Conservation (phyloP, 2,888 invertebrate genomes). For the Notodonta ziczac region DNA sequence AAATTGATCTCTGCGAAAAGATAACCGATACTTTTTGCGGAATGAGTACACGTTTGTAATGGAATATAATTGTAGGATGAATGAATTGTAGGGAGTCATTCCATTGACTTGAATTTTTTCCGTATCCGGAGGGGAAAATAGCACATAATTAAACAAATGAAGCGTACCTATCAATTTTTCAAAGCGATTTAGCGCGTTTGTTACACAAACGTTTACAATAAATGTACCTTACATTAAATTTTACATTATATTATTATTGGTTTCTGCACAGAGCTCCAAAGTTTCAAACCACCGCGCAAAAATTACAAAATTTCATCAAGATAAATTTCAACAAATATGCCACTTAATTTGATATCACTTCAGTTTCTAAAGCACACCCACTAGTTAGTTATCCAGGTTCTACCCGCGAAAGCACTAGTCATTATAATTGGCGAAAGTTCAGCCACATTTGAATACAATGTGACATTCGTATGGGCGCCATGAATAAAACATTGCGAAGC, state of each 20-base stretch:
- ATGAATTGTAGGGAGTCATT: no score
- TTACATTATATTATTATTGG: background rate
- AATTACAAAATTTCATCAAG: background rate
- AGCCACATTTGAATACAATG: conserved; percentile 80
- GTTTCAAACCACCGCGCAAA: background rate
- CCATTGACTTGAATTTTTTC: no score
- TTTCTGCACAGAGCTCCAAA: background rate
- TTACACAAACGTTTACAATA: no score
- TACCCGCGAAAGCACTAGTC: conserved; percentile 63
- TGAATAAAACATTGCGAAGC: conserved; percentile 73
- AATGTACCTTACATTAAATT: no score
- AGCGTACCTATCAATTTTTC: no score
- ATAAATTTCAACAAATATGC: background rate
- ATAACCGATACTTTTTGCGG: background rate
- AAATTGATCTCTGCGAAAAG: background rate
- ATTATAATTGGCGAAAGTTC: conserved; percentile 80
- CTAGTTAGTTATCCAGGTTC: conserved; percentile 53
- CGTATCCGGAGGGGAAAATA: no score
- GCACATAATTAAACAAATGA: no score
- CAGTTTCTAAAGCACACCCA: conserved; percentile 44
- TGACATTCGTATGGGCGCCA: conserved; percentile 56
- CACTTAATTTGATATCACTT: background rate
- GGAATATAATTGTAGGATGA: no score
- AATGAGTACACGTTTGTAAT: no score
- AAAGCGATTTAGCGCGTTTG: no score